phyloP scores from a whole-genome alignment of 2,113 vertebrate genomes.

The Alexandromys fortis region DNA sequence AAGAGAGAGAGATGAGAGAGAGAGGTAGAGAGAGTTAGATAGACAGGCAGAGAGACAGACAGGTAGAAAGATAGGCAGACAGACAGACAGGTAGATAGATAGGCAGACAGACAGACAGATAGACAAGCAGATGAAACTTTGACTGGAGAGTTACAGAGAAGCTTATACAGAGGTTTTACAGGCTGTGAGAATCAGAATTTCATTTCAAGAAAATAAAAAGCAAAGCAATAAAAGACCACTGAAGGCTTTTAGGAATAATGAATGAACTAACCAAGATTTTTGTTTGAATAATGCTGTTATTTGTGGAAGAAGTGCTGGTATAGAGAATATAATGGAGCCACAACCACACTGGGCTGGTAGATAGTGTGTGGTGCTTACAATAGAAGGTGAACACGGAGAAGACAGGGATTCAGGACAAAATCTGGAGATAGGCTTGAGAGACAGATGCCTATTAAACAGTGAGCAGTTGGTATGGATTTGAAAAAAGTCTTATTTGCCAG shows the following conservation, averaged over 20 bases:
- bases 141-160: background rate
- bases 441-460: background rate
- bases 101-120: background rate
- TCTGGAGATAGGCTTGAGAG: background rate
- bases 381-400: background rate
- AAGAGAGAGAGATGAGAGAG: background rate
- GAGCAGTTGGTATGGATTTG: background rate
- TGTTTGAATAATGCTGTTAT: too few species aligned
- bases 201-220: background rate
- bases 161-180: background rate
- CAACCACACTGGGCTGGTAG: too few species aligned
- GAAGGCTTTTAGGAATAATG: background rate
- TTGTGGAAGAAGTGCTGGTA: background rate
- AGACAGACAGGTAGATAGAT: background rate
- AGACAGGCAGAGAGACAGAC: background rate
- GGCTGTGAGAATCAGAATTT: background rate
- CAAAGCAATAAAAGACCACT: background rate
- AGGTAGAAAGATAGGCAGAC: too few species aligned
- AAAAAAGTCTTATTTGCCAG: background rate
- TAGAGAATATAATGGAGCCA: background rate
- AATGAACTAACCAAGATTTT: background rate
- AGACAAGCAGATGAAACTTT: background rate
- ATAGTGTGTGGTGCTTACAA: background rate
- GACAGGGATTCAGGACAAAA: background rate
- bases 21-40: background rate